phyloP scores from a whole-genome alignment of 1,140 invertebrate species.

The Trichogramma pretiosum region DNA sequence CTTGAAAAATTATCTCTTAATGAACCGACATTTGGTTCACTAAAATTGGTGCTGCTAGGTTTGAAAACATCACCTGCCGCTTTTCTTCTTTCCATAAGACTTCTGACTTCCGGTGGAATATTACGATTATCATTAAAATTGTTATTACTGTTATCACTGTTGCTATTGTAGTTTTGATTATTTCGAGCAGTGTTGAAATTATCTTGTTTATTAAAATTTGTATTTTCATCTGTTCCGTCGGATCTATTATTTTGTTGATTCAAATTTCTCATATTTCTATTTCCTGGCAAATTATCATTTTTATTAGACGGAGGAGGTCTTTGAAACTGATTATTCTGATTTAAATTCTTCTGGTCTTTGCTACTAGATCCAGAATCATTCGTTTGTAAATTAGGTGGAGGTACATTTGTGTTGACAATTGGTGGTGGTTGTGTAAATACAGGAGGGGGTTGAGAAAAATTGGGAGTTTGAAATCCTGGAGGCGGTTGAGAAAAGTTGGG shows the following conservation, averaged over 20 bases:
- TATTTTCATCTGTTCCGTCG: too few relatives aligned
- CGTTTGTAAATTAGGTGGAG: constrained; percentile 2
- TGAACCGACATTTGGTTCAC: constrained; percentile 28
- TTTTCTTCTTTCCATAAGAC: constrained; percentile 40
- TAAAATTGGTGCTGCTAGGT: constrained; percentile 28
- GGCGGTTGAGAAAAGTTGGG: constrained; percentile 28
- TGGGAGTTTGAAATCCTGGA: constrained; percentile 22
- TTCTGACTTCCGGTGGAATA: constrained; percentile 36
- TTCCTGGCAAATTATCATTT: too few relatives aligned
- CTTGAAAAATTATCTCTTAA: constrained; percentile 41
- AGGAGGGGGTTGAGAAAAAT: constrained; percentile 21
- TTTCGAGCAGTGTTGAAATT: too few relatives aligned
- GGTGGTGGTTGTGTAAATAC: constrained; percentile 25
- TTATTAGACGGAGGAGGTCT: too few relatives aligned
- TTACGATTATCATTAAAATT: constrained; percentile 19
- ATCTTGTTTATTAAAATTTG: too few relatives aligned
- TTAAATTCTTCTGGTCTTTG: not conserved
- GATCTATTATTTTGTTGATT: too few relatives aligned
- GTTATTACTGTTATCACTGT: not conserved
- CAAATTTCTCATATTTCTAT: too few relatives aligned
- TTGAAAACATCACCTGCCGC: constrained; percentile 37
- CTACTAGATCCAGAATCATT: not conserved
- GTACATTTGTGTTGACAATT: constrained; percentile 10
- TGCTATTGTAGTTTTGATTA: not conserved
- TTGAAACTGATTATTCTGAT: not conserved